Evolutionary conservation across 2,113 vertebrate species (phyloP).

Genomic region (Carassius carassius): DNA sequence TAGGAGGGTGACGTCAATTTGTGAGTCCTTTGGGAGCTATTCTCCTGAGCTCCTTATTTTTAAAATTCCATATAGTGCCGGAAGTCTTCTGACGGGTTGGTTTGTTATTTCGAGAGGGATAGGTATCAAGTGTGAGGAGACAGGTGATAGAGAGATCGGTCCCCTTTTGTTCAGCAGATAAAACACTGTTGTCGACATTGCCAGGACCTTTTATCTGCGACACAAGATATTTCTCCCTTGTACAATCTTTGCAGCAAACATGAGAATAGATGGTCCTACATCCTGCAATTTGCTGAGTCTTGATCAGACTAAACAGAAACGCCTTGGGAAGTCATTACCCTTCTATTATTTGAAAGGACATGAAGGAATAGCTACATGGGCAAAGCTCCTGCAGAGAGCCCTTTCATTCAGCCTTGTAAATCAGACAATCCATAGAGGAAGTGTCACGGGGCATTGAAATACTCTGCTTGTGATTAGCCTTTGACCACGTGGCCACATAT

Average conservation of each 20-base stretch:
- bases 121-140: constrained; percentile 7
- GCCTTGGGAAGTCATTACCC: constrained; percentile 62
- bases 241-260: constrained; percentile 25
- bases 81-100: neutral
- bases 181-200: neutral
- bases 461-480: constrained; percentile 58
- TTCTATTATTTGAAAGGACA: constrained; percentile 63
- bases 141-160: constrained; percentile 14
- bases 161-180: constrained; percentile 24
- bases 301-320: constrained; percentile 59
- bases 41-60: constrained; percentile 37
- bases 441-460: constrained; percentile 52
- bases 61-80: constrained; percentile 34
- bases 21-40: constrained; percentile 40
- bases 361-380: constrained; percentile 53
- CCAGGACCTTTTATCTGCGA: constrained; percentile 1
- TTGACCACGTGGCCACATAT: constrained; percentile 57
- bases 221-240: constrained; percentile 9
- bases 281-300: constrained; percentile 48
- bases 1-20: constrained; percentile 45
- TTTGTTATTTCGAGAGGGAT: constrained; percentile 3
- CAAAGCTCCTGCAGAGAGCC: constrained; percentile 50
- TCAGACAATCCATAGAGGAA: constrained; percentile 47
- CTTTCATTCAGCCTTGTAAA: constrained; percentile 51
- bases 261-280: constrained; percentile 49